These are phyloP conservation scores for Myotis lucifugus DNA, from an alignment of 2,113 vertebrate genomes.

Conservation along the genomic window DNA sequence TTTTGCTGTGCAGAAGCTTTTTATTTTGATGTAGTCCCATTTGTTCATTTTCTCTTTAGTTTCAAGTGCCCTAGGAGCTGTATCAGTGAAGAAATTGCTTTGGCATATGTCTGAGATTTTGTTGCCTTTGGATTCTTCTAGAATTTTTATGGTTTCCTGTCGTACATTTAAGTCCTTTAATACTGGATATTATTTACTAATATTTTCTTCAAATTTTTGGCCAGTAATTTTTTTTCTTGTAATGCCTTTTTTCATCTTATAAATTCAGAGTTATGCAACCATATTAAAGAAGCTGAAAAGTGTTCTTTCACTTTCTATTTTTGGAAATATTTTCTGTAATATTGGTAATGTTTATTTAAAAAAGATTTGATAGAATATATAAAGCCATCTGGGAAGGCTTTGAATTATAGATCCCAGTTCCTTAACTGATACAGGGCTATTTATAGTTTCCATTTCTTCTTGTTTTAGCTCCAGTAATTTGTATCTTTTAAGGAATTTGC, in stretches of 20 bases:
- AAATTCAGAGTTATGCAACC: neutral
- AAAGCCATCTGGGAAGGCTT: neutral
- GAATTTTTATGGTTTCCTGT: no score
- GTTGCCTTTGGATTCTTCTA: no score
- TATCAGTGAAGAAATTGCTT: no score
- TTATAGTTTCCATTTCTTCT: neutral
- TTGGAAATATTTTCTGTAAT: neutral
- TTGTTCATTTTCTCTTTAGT: no score
- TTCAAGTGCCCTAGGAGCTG: no score
- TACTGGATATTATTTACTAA: constrained; percentile 27
- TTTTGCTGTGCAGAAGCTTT: no score
- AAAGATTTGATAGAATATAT: neutral
- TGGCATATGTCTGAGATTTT: no score
- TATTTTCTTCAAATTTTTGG: constrained; percentile 41
- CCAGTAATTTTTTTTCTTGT: constrained; percentile 2
- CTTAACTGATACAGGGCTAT: neutral
- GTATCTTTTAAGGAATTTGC: neutral
- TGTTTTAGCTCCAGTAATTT: neutral
- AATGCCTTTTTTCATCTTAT: neutral
- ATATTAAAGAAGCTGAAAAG: neutral
- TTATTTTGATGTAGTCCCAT: no score
- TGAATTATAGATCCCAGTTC: neutral
- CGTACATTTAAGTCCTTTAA: no score
- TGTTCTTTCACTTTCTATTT: neutral
- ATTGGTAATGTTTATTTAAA: neutral